A percentile compares a stretch with the other conserved stretches of the same genome.
phyloP scores from a whole-genome alignment of 2,113 vertebrate genomes.

The Leucosticte australis region DNA sequence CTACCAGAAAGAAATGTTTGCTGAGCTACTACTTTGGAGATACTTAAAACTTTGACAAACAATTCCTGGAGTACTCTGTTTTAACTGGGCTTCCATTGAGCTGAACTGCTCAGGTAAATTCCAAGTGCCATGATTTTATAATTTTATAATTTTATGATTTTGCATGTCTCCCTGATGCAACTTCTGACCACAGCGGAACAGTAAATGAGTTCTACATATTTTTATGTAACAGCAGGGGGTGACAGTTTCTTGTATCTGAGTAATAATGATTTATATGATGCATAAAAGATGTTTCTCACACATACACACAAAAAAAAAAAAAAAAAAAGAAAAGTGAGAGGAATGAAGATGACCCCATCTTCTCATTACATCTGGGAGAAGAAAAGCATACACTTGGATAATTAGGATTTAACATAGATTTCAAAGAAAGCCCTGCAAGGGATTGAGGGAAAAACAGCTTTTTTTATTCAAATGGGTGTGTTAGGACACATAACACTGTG shows the following conservation, averaged over 20 bases:
- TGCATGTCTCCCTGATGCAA: neutral
- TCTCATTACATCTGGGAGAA: neutral
- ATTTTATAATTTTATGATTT: neutral
- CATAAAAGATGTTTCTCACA: neutral
- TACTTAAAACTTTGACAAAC: neutral
- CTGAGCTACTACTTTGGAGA: neutral
- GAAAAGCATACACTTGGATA: neutral
- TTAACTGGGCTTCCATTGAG: neutral
- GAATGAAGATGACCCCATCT: neutral
- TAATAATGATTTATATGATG: neutral
- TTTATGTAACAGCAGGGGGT: neutral
- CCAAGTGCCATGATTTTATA: neutral
- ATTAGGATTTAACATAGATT: neutral
- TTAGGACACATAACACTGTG: neutral
- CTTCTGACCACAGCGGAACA: neutral
- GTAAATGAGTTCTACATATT: neutral
- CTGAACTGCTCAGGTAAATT: neutral
- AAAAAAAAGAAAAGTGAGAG: neutral
- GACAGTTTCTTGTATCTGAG: neutral
- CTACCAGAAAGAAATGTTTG: fast-evolving
- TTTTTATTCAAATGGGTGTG: neutral
- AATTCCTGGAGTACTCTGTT: neutral
- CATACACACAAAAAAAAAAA: too few species aligned
- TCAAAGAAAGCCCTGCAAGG: neutral
- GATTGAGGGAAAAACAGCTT: neutral